These are phyloP conservation scores for Microtus obscurus DNA, from an alignment of 2,797 vertebrate species.

Conservation along the genomic window DNA sequence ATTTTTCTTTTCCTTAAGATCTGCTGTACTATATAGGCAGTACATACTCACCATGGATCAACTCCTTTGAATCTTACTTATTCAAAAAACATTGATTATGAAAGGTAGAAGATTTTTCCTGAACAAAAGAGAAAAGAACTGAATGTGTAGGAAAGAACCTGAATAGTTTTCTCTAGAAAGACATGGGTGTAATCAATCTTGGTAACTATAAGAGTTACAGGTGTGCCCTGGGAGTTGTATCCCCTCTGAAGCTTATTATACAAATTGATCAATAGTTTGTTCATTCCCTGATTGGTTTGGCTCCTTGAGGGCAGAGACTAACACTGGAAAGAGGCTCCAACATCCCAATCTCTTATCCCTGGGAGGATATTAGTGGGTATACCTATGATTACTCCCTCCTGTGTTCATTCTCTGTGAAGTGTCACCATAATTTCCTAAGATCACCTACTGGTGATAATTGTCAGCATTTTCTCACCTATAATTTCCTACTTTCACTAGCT, in stretches of 20 bases:
- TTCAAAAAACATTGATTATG: background rate
- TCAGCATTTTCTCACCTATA: background rate
- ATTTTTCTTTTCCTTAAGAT: background rate
- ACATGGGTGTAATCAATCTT: background rate
- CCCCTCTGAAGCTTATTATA: constrained; percentile 57
- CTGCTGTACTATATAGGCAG: background rate
- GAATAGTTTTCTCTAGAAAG: background rate
- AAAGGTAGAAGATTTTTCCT: background rate
- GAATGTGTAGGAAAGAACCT: accelerated
- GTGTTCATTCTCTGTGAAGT: background rate
- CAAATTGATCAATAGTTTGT: constrained; percentile 25
- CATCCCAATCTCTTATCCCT: constrained; percentile 15
- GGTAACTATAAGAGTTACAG: background rate
- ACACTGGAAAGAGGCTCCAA: background rate
- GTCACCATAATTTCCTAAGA: background rate
- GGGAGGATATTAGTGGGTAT: background rate
- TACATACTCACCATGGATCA: background rate
- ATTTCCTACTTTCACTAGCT: background rate
- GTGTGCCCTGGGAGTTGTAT: background rate
- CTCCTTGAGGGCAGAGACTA: background rate
- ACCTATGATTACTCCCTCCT: background rate
- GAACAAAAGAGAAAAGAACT: background rate
- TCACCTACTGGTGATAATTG: background rate
- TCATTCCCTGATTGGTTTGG: background rate
- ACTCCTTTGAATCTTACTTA: background rate